phyloP scores from a whole-genome alignment of 2,113 vertebrate genomes.

The Gulo gulo region DNA sequence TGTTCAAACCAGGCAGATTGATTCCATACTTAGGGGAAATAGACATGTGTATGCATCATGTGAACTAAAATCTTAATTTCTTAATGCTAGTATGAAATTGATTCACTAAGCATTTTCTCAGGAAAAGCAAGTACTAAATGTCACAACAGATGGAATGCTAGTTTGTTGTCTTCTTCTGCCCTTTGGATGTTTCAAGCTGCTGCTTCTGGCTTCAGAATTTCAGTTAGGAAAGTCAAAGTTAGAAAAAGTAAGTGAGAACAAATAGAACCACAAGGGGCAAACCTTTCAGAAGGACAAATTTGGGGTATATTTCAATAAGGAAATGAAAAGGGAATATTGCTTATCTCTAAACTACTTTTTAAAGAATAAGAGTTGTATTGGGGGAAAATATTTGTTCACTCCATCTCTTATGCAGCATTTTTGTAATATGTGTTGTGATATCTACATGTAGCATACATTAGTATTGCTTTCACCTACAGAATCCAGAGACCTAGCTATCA shows the following conservation, averaged over 20 bases:
- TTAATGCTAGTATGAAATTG: not conserved
- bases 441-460: not conserved
- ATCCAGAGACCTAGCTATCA: not conserved
- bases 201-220: conserved; percentile 31
- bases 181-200: conserved; percentile 18
- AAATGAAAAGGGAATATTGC: not conserved
- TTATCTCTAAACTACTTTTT: not conserved
- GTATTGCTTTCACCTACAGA: not conserved
- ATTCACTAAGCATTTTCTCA: conserved; percentile 17
- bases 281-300: not conserved
- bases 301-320: not conserved
- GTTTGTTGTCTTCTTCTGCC: conserved; percentile 34
- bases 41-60: not conserved
- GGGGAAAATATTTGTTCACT: not conserved
- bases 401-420: not conserved
- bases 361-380: not conserved
- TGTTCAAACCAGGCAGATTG: not conserved
- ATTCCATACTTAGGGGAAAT: not conserved
- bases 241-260: not conserved
- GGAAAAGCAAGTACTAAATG: conserved; percentile 46
- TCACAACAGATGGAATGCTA: conserved; percentile 32
- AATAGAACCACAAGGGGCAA: not conserved
- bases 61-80: conserved; percentile 25
- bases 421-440: not conserved
- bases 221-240: conserved; percentile 16